Evolutionary conservation across 2,888 invertebrate species (phyloP).

Genomic region (Thera obeliscata): DNA sequence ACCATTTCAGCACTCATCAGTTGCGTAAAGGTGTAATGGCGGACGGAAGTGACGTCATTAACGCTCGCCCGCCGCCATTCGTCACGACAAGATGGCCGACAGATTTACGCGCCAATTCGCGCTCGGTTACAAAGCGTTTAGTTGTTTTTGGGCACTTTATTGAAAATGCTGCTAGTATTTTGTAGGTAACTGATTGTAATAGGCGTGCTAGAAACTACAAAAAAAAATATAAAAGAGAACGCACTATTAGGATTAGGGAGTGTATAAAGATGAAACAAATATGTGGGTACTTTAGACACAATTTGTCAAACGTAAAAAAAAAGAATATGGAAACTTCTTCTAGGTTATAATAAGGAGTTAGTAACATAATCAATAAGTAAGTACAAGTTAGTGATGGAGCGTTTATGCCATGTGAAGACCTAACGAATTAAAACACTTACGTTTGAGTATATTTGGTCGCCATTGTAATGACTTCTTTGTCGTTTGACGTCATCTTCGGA

Average conservation of each 20-base stretch:
- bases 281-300: too few relatives aligned
- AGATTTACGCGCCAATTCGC: conserved; percentile 63
- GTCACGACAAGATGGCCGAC: conserved; percentile 66
- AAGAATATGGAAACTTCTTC: too few relatives aligned
- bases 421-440: conserved; percentile 83
- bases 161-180: conserved; percentile 24
- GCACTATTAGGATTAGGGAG: too few relatives aligned
- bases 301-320: too few relatives aligned
- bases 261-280: too few relatives aligned
- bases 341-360: too few relatives aligned
- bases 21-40: conserved; percentile 50
- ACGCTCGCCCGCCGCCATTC: conserved; percentile 54
- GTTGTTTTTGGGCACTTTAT: conserved; percentile 33
- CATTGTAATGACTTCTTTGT: conserved; percentile 94
- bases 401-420: too few relatives aligned
- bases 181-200: not conserved
- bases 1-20: conserved; percentile 35
- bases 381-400: too few relatives aligned
- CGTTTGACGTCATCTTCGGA: conserved; percentile 94
- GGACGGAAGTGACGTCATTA: conserved; percentile 60
- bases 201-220: too few relatives aligned
- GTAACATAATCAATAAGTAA: too few relatives aligned
- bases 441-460: conserved; percentile 95
- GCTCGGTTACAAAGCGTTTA: conserved; percentile 46
- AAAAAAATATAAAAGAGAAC: too few relatives aligned